These are phyloP conservation scores for Drosophila miranda DNA, from an alignment of 1,140 invertebrate species.

Conservation along the genomic window DNA sequence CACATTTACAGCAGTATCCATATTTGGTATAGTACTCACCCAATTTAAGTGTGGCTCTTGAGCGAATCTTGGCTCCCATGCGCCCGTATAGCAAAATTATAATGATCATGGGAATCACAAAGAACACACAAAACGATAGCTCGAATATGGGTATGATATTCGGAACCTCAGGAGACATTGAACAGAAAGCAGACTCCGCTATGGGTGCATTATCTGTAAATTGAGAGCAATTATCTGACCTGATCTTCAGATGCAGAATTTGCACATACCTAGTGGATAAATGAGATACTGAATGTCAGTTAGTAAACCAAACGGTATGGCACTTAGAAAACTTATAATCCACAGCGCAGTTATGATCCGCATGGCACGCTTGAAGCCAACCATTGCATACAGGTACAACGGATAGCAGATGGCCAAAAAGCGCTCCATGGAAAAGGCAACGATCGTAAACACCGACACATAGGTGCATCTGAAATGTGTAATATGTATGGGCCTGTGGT, in stretches of 20 bases:
- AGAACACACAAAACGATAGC: constrained; percentile 91
- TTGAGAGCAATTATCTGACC: neutral
- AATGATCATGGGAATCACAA: constrained; percentile 90
- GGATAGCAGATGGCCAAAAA: constrained; percentile 97
- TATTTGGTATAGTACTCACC: constrained; percentile 43
- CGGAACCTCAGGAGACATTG: constrained; percentile 85
- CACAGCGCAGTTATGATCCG: constrained; percentile 91
- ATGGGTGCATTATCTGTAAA: constrained; percentile 82
- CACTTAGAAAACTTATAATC: constrained; percentile 89
- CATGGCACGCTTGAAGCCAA: constrained; percentile 90
- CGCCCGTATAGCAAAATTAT: constrained; percentile 90
- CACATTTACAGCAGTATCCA: neutral
- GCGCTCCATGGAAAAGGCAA: constrained; percentile 92
- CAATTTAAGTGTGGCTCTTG: constrained; percentile 83
- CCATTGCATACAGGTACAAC: constrained; percentile 90
- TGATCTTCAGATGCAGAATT: neutral
- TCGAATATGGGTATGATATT: constrained; percentile 88
- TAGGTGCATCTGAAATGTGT: constrained; percentile 88
- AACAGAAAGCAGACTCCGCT: constrained; percentile 90
- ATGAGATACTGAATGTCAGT: constrained; percentile 88
- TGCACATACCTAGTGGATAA: constrained; percentile 86
- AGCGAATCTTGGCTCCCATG: constrained; percentile 89
- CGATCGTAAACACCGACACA: constrained; percentile 95
- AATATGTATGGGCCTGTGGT: no score
- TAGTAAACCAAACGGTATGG: constrained; percentile 90